Base-by-base conservation (phyloP, 2,797 vertebrate genomes). In the Melanotaenia parkinsoni region DNA sequence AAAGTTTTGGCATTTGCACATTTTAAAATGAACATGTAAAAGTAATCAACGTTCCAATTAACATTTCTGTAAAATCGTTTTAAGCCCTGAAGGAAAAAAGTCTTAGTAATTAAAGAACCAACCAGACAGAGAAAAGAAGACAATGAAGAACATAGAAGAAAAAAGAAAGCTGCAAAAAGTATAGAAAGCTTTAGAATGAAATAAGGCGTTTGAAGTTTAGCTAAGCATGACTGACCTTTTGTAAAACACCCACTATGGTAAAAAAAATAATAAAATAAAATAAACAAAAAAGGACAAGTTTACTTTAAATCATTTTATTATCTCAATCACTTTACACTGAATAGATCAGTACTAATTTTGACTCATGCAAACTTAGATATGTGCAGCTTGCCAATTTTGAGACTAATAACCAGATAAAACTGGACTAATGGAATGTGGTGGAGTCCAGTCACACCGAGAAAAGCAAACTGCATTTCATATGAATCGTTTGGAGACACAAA, bases 401-500 rank as follows among this genome's bases (percentile, higher is more conserved):
- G 76, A 73, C 86, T 82, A 83, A 84, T 30, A 86, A 86, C 85
- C 85, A 82, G 87, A 83, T 77, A 68, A 58, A 70, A 73, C 87
- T 78, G 80, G 86, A 87, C 88, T 83, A 57, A 84, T 88, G 77
- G 80, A 68, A 88, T 88, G 85, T 80, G 83, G 84, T 82, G 82
- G 82, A 80, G 85, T 85, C 92, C 91, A 87, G 86, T 82, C 62
- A 33, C 53, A 81, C 79, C 72, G 80, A 84, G 47, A 73, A 70
- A 76, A 58, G 60, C 76, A 84, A 62, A 81, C 72, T 88, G 76
- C 80, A 90, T 86, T 87, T 89, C 79, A 86, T 73, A 90, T 67
- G 91, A 80, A 76, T 78, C 86, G 76, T 86, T 91, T 93, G 88
- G 88, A 89, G 91, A 90, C 93, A 92, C 93, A 74, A 92, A 94